phyloP scores from a whole-genome alignment of 2,797 vertebrate species.

The Vireo griseus region DNA sequence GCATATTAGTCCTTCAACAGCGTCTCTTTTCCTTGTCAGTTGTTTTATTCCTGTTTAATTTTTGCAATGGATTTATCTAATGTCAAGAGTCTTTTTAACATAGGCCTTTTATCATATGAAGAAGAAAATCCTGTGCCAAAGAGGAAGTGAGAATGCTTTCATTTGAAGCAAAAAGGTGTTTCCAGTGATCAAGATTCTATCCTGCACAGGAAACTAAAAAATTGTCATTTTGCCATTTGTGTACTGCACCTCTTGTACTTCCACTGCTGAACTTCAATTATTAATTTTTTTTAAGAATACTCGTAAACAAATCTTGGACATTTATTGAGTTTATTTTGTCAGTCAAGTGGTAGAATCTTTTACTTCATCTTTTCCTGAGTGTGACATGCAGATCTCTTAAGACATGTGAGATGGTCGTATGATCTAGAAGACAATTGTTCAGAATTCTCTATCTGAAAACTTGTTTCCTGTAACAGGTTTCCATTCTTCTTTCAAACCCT shows the following conservation, averaged over 20 bases:
- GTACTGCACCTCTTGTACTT: background rate
- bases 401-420: background rate
- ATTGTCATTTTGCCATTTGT: background rate
- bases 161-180: background rate
- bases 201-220: background rate
- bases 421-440: constrained; percentile 58
- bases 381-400: constrained; percentile 30
- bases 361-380: background rate
- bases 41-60: background rate
- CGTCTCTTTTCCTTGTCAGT: background rate
- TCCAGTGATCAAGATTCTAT: background rate
- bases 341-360: background rate
- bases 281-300: constrained; percentile 10
- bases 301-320: background rate
- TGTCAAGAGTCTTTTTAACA: background rate
- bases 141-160: background rate
- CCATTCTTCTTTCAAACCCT: constrained; percentile 20
- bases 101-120: background rate
- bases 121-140: background rate
- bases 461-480: constrained; percentile 13
- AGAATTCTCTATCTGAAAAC: constrained; percentile 48
- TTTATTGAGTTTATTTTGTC: background rate
- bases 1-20: background rate
- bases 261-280: background rate
- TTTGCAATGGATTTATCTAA: background rate